Evolutionary conservation across 2,113 vertebrate genomes (phyloP).

Genomic region (Anolis sagrei): DNA sequence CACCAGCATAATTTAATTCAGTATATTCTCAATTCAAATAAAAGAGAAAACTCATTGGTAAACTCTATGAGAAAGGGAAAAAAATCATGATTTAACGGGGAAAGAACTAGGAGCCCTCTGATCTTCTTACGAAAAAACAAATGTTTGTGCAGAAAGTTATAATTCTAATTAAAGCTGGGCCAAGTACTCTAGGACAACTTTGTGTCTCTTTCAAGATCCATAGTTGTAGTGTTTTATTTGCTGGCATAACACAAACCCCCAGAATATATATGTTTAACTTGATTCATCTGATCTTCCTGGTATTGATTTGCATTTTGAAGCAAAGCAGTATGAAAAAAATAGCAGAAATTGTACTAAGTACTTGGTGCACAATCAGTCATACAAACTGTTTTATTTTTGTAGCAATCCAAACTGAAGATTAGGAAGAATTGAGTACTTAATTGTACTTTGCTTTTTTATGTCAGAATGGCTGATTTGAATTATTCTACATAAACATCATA

Average conservation of each 20-base stretch:
- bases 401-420: too few relatives aligned
- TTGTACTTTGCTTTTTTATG: too few relatives aligned
- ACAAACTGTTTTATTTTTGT: too few relatives aligned
- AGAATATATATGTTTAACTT: neutral
- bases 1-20: neutral
- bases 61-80: neutral
- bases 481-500: neutral
- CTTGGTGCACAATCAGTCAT: too few relatives aligned
- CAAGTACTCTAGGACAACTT: slow-evolving; percentile 11
- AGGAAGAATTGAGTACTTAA: too few relatives aligned
- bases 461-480: neutral
- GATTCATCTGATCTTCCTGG: too few relatives aligned
- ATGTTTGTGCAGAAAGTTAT: neutral
- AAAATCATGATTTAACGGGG: slow-evolving; percentile 8
- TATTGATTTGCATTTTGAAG: too few relatives aligned
- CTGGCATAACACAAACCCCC: neutral
- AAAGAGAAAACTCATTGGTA: slow-evolving; percentile 9
- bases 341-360: too few relatives aligned
- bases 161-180: neutral
- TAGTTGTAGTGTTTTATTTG: neutral
- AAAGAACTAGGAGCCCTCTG: slow-evolving; percentile 52
- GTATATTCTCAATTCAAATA: neutral
- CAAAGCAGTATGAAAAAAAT: too few relatives aligned
- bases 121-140: slow-evolving; percentile 43
- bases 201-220: neutral